phyloP scores from a whole-genome alignment of 2,797 vertebrate species.

The Neomorphus geoffroyi region DNA sequence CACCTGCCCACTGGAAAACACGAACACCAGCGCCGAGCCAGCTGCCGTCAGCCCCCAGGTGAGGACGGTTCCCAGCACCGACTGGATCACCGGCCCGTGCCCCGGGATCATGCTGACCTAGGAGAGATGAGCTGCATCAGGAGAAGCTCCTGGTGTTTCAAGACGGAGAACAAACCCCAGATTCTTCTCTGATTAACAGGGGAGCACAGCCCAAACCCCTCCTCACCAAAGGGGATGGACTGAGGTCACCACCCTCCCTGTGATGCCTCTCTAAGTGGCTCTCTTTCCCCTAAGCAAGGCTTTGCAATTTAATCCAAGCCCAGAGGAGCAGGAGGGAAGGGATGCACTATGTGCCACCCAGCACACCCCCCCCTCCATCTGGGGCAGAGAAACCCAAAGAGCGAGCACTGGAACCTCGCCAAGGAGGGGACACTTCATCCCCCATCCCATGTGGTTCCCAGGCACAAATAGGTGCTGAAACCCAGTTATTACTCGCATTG shows the following conservation, averaged over 20 bases:
- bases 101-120: slow-evolving; percentile 85
- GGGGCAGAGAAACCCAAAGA: not conserved
- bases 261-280: fast-evolving
- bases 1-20: slow-evolving; percentile 91
- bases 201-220: not conserved
- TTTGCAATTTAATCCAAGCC: fast-evolving
- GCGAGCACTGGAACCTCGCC: fast-evolving
- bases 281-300: fast-evolving
- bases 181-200: fast-evolving
- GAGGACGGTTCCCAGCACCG: slow-evolving; percentile 89
- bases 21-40: slow-evolving; percentile 89
- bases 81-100: slow-evolving; percentile 83
- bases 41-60: slow-evolving; percentile 94
- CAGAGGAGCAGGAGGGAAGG: not conserved
- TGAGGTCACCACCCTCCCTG: fast-evolving
- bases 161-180: not conserved
- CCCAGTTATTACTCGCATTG: fast-evolving
- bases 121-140: fast-evolving
- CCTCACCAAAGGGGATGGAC: not conserved
- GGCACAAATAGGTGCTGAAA: not conserved
- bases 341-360: fast-evolving
- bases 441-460: fast-evolving
- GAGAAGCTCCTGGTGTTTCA: fast-evolving
- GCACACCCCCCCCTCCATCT: fast-evolving
- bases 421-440: not conserved